These are phyloP conservation scores for Pegoplata infirma DNA, from an alignment of 2,888 invertebrate species.

Conservation along the genomic window DNA sequence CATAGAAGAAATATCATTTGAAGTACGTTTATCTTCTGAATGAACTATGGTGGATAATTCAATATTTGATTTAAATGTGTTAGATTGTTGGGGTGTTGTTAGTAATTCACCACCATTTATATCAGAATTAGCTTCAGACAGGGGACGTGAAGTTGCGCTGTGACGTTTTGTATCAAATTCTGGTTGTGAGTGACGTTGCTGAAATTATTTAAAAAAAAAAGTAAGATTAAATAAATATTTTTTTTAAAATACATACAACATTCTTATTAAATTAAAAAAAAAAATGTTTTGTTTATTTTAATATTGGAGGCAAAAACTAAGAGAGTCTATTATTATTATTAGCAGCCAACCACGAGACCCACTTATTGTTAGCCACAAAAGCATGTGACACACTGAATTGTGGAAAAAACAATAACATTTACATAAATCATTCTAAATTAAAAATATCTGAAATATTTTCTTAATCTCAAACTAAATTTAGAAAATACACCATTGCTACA, in stretches of 20 bases:
- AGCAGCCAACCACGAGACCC: background rate
- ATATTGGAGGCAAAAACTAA: slow-evolving; percentile 37
- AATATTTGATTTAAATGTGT: slow-evolving; percentile 67
- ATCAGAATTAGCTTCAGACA: slow-evolving; percentile 76
- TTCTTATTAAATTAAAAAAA: background rate
- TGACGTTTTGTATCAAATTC: slow-evolving; percentile 76
- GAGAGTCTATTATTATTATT: slow-evolving; percentile 18
- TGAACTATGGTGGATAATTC: slow-evolving; percentile 65
- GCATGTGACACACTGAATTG: slow-evolving; percentile 29
- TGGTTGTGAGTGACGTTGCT: slow-evolving; percentile 82
- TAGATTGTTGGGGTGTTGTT: slow-evolving; percentile 58
- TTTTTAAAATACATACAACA: background rate
- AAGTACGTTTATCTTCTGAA: slow-evolving; percentile 67
- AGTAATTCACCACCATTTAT: slow-evolving; percentile 73
- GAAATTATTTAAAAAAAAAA: slow-evolving; percentile 64
- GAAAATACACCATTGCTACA: too few species aligned
- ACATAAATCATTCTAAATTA: slow-evolving; percentile 1
- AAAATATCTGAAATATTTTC: background rate
- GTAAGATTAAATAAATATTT: background rate
- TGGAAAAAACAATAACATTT: background rate
- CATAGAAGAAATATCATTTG: slow-evolving; percentile 72
- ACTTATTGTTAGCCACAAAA: slow-evolving; percentile 17
- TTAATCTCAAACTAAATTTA: background rate
- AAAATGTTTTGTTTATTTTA: slow-evolving; percentile 10
- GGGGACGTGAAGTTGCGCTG: slow-evolving; percentile 70